Conservation (phyloP, 2,113 vertebrate genomes). For the Mastomys natalensis region DNA sequence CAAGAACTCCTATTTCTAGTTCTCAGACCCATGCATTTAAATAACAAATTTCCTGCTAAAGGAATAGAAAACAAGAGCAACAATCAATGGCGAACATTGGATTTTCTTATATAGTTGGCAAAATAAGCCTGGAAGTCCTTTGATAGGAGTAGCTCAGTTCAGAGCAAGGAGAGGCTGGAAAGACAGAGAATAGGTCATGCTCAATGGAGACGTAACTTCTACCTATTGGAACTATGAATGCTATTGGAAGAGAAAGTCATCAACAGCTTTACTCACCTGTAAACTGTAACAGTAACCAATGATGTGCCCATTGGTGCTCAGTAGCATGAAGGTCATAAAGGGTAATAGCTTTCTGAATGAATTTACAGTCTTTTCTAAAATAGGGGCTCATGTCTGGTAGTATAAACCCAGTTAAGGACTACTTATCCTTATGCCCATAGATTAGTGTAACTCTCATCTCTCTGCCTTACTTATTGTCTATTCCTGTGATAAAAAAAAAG, state of each 20-base stretch:
- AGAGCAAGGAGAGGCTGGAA: neutral
- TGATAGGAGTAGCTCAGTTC: neutral
- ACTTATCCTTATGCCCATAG: no score
- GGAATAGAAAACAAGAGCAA: neutral
- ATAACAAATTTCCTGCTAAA: neutral
- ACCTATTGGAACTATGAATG: neutral
- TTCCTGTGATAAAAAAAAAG: neutral
- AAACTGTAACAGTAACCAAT: neutral
- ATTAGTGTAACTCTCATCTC: neutral
- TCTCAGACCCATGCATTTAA: neutral
- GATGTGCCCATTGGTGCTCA: neutral
- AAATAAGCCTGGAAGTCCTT: neutral
- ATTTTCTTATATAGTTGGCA: neutral
- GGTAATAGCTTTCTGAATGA: neutral
- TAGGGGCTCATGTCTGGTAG: neutral
- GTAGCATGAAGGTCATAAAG: neutral
- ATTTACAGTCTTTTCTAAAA: neutral
- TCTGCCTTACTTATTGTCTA: neutral
- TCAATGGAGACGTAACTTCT: neutral
- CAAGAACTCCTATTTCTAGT: neutral
- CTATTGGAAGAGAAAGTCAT: neutral
- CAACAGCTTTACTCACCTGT: neutral
- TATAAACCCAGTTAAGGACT: neutral
- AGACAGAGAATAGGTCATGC: neutral
- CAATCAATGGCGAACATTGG: neutral